Evolutionary conservation across 2,113 vertebrate genomes (phyloP).

Genomic region (Thymallus thymallus): DNA sequence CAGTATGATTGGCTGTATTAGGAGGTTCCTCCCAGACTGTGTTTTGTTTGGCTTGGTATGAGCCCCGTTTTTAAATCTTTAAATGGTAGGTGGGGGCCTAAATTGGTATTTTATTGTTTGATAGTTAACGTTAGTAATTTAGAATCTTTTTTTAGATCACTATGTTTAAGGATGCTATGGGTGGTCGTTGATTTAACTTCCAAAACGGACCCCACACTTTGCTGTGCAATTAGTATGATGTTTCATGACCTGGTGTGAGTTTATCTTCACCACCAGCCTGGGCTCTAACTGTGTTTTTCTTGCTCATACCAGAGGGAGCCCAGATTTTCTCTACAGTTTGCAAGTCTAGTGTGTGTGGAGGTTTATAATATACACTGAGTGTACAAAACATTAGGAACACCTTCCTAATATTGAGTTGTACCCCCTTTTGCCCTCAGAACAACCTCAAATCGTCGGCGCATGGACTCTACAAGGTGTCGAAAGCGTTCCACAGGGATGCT

Average conservation of each 20-base stretch:
- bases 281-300: conserved; percentile 46
- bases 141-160: conserved; percentile 64
- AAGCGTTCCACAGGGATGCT: too few relatives aligned
- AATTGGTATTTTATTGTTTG: conserved; percentile 52
- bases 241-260: conserved; percentile 60
- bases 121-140: conserved; percentile 62
- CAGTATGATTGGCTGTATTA: not conserved
- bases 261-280: conserved; percentile 42
- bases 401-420: too few relatives aligned
- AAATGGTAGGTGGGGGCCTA: conserved; percentile 53
- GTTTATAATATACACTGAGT: not conserved
- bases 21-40: not conserved
- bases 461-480: too few relatives aligned
- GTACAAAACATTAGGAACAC: too few relatives aligned
- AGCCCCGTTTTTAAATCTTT: conserved; percentile 42
- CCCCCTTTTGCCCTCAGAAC: too few relatives aligned
- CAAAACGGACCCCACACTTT: conserved; percentile 57
- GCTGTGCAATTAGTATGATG: conserved; percentile 66
- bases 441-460: too few relatives aligned
- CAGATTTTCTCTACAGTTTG: too few relatives aligned
- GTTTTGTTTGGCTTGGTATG: conserved; percentile 48
- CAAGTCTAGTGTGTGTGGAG: too few relatives aligned
- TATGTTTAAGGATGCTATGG: conserved; percentile 60
- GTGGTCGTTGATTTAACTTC: conserved; percentile 65
- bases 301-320: conserved; percentile 28